These are phyloP conservation scores for Micromussa lordhowensis DNA, from an alignment of 92 coral and sea anemone genomes.

Conservation along the genomic window DNA sequence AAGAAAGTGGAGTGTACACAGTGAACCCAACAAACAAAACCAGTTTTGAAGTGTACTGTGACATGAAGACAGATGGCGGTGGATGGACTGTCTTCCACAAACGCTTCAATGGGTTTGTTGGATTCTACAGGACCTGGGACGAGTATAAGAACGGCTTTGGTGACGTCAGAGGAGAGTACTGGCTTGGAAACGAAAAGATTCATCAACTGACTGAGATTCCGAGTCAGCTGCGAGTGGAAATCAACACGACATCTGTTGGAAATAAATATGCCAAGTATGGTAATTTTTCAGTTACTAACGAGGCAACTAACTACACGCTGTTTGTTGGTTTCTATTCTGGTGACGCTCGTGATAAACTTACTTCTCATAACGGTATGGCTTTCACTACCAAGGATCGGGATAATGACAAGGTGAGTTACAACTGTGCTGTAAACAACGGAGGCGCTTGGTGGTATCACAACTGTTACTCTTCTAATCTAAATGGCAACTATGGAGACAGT, in stretches of 20 bases:
- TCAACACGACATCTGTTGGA: not conserved
- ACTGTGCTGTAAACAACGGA: not conserved
- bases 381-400: conserved; percentile 8
- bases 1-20: conserved; percentile 49
- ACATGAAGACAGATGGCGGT: conserved; percentile 77
- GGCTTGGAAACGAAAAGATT: conserved; percentile 79
- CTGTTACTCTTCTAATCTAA: not conserved
- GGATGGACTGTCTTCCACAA: conserved; percentile 83
- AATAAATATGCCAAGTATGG: not conserved
- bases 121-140: conserved; percentile 73
- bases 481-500: not conserved
- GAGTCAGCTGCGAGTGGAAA: conserved; percentile 50
- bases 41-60: conserved; percentile 75
- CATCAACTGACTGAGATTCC: conserved; percentile 68
- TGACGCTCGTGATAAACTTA: not conserved
- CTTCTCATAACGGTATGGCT: not conserved
- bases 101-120: conserved; percentile 51
- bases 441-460: conserved; percentile 11
- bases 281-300: conserved; percentile 12
- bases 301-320: conserved; percentile 29
- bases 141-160: conserved; percentile 78
- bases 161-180: conserved; percentile 57
- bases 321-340: conserved; percentile 16
- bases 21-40: conserved; percentile 62
- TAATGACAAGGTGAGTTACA: not conserved